phyloP scores from a whole-genome alignment of 2,113 vertebrate species.

The Perca schrenkii region DNA sequence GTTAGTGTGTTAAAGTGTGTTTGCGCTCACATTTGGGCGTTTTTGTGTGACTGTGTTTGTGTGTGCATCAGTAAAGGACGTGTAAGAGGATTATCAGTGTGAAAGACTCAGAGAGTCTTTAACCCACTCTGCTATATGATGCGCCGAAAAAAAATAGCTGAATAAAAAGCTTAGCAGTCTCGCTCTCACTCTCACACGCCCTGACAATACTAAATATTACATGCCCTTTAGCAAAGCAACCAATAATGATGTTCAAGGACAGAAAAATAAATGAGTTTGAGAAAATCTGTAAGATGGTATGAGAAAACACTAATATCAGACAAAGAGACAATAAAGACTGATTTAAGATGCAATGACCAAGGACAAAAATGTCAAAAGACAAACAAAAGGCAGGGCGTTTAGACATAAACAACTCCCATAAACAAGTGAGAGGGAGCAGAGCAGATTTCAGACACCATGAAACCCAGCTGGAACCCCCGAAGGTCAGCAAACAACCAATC shows the following conservation, averaged over 20 bases:
- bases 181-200: not conserved
- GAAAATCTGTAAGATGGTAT: not conserved
- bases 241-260: not conserved
- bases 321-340: not conserved
- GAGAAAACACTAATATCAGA: not conserved
- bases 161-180: slow-evolving; percentile 23
- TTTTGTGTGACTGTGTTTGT: slow-evolving; percentile 22
- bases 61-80: slow-evolving; percentile 28
- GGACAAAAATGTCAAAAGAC: not conserved
- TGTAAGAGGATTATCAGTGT: slow-evolving; percentile 75
- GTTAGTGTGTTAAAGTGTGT: slow-evolving; percentile 25
- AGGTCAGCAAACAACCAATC: slow-evolving; percentile 46
- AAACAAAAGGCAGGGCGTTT: slow-evolving; percentile 22
- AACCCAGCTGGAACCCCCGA: slow-evolving; percentile 40
- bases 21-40: slow-evolving; percentile 12
- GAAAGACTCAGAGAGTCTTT: slow-evolving; percentile 52
- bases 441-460: slow-evolving; percentile 42
- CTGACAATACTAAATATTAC: not conserved
- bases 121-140: slow-evolving; percentile 47
- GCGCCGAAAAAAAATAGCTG: slow-evolving; percentile 27
- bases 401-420: slow-evolving; percentile 19
- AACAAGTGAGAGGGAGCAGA: slow-evolving; percentile 31
- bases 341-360: not conserved
- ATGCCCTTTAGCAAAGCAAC: not conserved
- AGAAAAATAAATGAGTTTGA: not conserved